A percentile compares a stretch with the other conserved stretches of the same genome.
Evolutionary conservation across 2,797 vertebrate species (phyloP).

Genomic region (Merluccius polli): DNA sequence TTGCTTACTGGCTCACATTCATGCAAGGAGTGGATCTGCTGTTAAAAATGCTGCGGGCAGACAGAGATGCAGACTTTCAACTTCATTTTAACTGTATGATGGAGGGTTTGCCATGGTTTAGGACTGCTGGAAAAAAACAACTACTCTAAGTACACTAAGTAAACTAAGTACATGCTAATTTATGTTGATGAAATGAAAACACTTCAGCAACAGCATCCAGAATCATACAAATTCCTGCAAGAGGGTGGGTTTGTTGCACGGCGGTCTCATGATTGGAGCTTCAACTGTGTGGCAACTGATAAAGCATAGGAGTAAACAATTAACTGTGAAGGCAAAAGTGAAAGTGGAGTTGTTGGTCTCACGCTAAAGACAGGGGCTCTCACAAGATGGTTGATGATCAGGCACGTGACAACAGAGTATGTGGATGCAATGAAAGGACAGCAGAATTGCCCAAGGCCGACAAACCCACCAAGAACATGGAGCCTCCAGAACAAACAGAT

Average conservation of each 20-base stretch:
- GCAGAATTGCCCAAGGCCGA: neutral
- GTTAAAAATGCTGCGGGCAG: neutral
- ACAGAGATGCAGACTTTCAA: constrained; percentile 20
- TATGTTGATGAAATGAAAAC: constrained; percentile 24
- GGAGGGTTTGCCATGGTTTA: constrained; percentile 20
- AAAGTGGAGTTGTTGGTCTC: constrained; percentile 16
- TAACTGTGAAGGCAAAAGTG: constrained; percentile 9
- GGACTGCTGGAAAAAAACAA: constrained; percentile 17
- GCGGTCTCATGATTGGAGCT: constrained; percentile 9
- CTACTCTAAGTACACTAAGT: constrained; percentile 11
- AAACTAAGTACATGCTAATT: constrained; percentile 12
- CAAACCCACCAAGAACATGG: constrained; percentile 12
- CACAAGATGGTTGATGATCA: constrained; percentile 10
- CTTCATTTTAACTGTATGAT: constrained; percentile 24
- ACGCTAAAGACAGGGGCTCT: constrained; percentile 11
- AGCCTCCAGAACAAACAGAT: constrained; percentile 5
- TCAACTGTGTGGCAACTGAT: constrained; percentile 24
- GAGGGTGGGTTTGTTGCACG: constrained; percentile 4
- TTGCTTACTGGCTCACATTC: constrained; percentile 16
- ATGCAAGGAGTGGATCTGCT: constrained; percentile 1
- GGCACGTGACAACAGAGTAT: constrained; percentile 27
- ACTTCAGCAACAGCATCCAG: constrained; percentile 20
- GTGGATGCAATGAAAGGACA: constrained; percentile 18
- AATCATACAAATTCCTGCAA: constrained; percentile 1
- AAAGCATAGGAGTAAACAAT: constrained; percentile 17